A percentile compares a stretch with the other conserved stretches of the same genome.
Conservation (phyloP, 23 tunicate genomes). For the Styela clava region DNA sequence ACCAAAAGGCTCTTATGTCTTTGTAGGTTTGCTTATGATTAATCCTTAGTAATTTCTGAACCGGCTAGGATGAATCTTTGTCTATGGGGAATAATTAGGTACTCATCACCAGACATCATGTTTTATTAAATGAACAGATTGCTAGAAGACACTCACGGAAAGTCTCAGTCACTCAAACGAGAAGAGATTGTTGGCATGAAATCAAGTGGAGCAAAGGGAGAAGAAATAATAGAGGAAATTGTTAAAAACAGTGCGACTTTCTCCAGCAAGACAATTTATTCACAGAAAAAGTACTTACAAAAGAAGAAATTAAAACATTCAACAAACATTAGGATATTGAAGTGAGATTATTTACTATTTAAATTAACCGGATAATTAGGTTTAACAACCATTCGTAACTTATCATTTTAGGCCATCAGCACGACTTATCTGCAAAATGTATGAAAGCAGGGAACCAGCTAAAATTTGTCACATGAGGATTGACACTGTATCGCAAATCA, state of each 20-base stretch:
- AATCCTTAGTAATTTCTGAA: too few species aligned
- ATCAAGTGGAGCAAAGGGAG: slow-evolving; percentile 65
- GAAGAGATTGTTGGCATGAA: slow-evolving; percentile 59
- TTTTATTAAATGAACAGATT: too few species aligned
- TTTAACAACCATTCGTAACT: background rate
- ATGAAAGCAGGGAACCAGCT: slow-evolving; percentile 81
- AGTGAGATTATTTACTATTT: slow-evolving; percentile 6
- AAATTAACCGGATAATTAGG: too few species aligned
- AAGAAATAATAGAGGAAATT: slow-evolving; percentile 56
- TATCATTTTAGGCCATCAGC: slow-evolving; percentile 48
- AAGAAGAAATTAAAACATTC: slow-evolving; percentile 71
- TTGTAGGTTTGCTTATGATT: too few species aligned
- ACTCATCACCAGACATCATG: too few species aligned
- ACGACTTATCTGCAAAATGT: slow-evolving; percentile 65
- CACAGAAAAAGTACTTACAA: slow-evolving; percentile 86
- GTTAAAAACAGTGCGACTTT: slow-evolving; percentile 83
- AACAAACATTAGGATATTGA: slow-evolving; percentile 43
- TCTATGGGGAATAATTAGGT: too few species aligned
- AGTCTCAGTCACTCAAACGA: slow-evolving; percentile 63
- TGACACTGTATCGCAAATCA: slow-evolving; percentile 60
- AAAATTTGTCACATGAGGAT: slow-evolving; percentile 73
- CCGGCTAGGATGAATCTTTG: too few species aligned
- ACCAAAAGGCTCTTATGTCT: too few species aligned
- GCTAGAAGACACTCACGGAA: slow-evolving; percentile 63
- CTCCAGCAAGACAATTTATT: slow-evolving; percentile 52